These are phyloP conservation scores for Sussaba pulchella DNA, from an alignment of 2,888 invertebrate species.

Conservation along the genomic window DNA sequence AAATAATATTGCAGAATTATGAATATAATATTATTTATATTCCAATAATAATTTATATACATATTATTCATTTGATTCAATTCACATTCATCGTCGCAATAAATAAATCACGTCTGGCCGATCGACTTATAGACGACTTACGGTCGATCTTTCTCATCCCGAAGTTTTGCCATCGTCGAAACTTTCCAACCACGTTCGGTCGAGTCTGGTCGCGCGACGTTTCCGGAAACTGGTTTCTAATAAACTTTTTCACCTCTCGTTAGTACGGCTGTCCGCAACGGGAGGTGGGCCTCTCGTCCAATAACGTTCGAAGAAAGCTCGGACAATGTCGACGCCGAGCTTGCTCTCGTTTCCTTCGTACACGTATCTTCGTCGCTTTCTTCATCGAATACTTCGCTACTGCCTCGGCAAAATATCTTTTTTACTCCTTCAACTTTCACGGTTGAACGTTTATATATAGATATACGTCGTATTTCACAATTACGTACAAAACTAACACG, in stretches of 20 bases:
- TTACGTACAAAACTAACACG: slow-evolving; percentile 27
- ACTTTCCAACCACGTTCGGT: slow-evolving; percentile 45
- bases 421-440: slow-evolving; percentile 10
- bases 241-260: slow-evolving; percentile 65
- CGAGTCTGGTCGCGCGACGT: slow-evolving; percentile 36
- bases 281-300: slow-evolving; percentile 35
- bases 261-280: slow-evolving; percentile 43
- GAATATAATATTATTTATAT: too few species aligned
- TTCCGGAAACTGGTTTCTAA: slow-evolving; percentile 64
- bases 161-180: slow-evolving; percentile 36
- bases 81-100: too few species aligned
- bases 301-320: slow-evolving; percentile 49
- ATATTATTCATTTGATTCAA: too few species aligned
- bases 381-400: slow-evolving; percentile 53
- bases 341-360: slow-evolving; percentile 18
- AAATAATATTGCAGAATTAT: too few species aligned
- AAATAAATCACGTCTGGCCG: slow-evolving; percentile 54
- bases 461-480: slow-evolving; percentile 8
- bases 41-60: too few species aligned
- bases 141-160: slow-evolving; percentile 46
- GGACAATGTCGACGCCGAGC: slow-evolving; percentile 49
- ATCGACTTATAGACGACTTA: slow-evolving; percentile 37
- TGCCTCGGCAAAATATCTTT: slow-evolving; percentile 34
- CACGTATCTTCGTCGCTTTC: slow-evolving; percentile 26
- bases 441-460: background rate